Evolutionary conservation across 1,140 invertebrate genomes (phyloP), one percentile per base, ranked within the genome.

Genomic region (Euura saliciscinereae): DNA sequence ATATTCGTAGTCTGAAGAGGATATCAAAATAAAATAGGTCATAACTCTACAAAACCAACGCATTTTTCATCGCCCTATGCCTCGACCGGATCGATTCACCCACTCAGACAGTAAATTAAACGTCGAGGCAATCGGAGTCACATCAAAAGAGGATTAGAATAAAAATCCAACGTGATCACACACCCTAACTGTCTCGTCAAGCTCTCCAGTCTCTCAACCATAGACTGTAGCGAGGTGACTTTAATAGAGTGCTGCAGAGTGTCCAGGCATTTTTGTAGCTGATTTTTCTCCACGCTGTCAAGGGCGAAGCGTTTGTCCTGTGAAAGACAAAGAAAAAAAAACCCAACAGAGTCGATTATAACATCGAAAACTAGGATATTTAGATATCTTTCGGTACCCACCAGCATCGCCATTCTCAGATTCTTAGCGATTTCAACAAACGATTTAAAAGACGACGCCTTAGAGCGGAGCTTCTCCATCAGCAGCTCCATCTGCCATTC

Each of bases 241-340:
- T 97, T 97, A 73, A 99, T 98, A 45, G 95, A 96, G 83, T 97
- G 94, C 83, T 99, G 97, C 72, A 99, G 87, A 64, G 94, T 94
- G 83, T 99, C 97, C 66, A 99, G 87, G 84, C 95, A 97, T 87
- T 94, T 94, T 84, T 98, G 96, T 67, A 98, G 86, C 71, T 95
- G 94, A 77, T 90, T 90, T 82, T 95, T 93, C 79, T 98, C 96
- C 45, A 93, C 90, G 78, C 90, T 93, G 77, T 98, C 96, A 42
- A 96, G 88, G 28, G 93, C 91, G 87, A 92, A 96, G 75, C 92
- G 88, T 85, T 95, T 97, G 84, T 96, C 96, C 94, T 96, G 77
- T 44, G 86, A 82, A 71, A 70, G 75, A 73, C 1, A 28, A 28
- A 28, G n/a, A n/a, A 28, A 28, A 28, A 28, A 28, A 28, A 28